phyloP scores from a whole-genome alignment of 1,140 invertebrate genomes.

The Protaetia brevitarsis region DNA sequence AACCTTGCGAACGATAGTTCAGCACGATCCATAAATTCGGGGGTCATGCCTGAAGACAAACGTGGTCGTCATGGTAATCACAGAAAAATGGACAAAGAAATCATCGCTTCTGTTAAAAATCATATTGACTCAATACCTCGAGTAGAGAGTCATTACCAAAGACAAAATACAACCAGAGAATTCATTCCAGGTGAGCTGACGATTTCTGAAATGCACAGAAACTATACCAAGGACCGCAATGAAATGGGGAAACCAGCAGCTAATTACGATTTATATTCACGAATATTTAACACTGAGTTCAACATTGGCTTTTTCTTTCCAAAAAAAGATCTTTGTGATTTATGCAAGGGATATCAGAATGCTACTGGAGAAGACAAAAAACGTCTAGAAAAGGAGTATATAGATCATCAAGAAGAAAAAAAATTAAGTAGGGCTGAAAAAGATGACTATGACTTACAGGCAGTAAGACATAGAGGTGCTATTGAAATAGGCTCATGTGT shows the following conservation, averaged over 20 bases:
- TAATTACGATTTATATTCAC: no score
- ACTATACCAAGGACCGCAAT: conserved; percentile 38
- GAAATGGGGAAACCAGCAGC: conserved; percentile 30
- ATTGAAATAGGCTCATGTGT: conserved; percentile 51
- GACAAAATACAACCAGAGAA: conserved; percentile 36
- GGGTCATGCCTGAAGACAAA: conserved; percentile 32
- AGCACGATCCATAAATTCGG: conserved; percentile 17
- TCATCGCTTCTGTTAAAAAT: no score
- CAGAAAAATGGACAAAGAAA: conserved; percentile 29
- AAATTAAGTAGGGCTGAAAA: conserved; percentile 35
- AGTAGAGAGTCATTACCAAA: conserved; percentile 43
- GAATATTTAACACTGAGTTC: no score
- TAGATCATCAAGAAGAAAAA: conserved; percentile 40
- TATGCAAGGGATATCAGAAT: conserved; percentile 42
- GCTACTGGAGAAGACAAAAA: conserved; percentile 19
- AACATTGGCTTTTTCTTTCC: no score
- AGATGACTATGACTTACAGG: conserved; percentile 39
- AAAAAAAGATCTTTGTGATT: no score
- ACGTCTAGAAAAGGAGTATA: conserved; percentile 20
- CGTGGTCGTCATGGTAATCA: conserved; percentile 33
- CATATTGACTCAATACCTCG: conserved; percentile 39
- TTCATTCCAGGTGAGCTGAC: conserved; percentile 44
- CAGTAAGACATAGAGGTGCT: conserved; percentile 47
- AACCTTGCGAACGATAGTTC: conserved; percentile 33
- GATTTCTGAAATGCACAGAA: conserved; percentile 39